phyloP scores from a whole-genome alignment of 2,888 invertebrate species.

The Folsomia manolachei region DNA sequence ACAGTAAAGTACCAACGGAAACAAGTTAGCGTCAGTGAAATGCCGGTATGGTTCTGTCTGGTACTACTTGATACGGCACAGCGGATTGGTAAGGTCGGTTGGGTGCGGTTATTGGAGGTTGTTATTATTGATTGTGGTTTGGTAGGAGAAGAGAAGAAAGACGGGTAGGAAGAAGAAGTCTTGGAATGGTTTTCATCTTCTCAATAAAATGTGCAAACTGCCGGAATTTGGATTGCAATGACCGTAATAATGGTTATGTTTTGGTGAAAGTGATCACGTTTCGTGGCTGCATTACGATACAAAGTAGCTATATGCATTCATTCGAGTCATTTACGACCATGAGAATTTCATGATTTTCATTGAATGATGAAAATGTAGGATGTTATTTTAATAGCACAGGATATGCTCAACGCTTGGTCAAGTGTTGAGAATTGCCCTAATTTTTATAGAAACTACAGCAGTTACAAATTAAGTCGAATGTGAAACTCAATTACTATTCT shows the following conservation, averaged over 20 bases:
- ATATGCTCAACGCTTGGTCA: no score
- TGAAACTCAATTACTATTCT: slow-evolving; percentile 8
- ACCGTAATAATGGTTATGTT: not conserved
- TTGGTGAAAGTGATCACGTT: not conserved
- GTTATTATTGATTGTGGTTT: slow-evolving; percentile 8
- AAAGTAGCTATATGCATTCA: no score
- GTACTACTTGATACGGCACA: no score
- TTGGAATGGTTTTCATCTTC: slow-evolving; percentile 1
- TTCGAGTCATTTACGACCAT: not conserved
- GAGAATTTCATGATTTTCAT: not conserved
- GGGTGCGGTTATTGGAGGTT: not conserved
- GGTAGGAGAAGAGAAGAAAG: not conserved
- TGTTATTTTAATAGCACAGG: no score
- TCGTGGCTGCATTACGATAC: not conserved
- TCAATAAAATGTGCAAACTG: slow-evolving; percentile 3
- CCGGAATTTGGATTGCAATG: not conserved
- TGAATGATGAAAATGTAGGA: not conserved
- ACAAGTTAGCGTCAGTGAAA: no score
- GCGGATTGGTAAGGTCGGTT: not conserved
- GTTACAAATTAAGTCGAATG: not conserved
- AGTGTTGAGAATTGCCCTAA: no score
- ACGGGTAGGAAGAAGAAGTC: not conserved
- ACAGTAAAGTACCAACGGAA: not conserved
- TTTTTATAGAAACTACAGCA: not conserved
- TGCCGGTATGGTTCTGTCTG: not conserved